These are phyloP conservation scores for Odontophorus gujanensis DNA, from an alignment of 2,113 vertebrate species.

Conservation along the genomic window DNA sequence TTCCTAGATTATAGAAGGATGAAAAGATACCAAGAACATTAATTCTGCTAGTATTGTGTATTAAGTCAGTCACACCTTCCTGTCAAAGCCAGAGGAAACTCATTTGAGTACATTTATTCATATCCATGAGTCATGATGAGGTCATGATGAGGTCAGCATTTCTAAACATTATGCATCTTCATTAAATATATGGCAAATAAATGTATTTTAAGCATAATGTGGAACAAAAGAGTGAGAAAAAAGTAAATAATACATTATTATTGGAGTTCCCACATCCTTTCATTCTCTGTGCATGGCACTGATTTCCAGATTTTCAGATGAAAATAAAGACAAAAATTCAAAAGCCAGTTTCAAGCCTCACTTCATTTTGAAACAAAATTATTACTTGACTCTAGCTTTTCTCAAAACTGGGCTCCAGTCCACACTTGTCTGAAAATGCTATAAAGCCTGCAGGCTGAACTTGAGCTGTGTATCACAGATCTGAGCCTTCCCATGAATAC, in stretches of 20 bases:
- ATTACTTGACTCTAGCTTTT: neutral
- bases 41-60: neutral
- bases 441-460: neutral
- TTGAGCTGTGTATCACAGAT: neutral
- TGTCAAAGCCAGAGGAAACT: neutral
- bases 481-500: neutral
- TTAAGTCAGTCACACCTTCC: neutral
- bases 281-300: neutral
- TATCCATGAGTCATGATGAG: neutral
- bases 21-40: neutral
- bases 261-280: neutral
- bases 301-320: neutral
- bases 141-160: neutral
- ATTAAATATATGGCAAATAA: neutral
- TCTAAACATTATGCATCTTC: neutral
- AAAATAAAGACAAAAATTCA: neutral
- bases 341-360: neutral
- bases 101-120: neutral
- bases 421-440: neutral
- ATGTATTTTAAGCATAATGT: neutral
- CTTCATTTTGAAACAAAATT: conserved; percentile 11
- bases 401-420: neutral
- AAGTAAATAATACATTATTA: neutral
- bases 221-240: neutral
- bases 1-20: neutral